Base-by-base conservation (phyloP, 1,140 invertebrate species). In the Nephila pilipes region DNA sequence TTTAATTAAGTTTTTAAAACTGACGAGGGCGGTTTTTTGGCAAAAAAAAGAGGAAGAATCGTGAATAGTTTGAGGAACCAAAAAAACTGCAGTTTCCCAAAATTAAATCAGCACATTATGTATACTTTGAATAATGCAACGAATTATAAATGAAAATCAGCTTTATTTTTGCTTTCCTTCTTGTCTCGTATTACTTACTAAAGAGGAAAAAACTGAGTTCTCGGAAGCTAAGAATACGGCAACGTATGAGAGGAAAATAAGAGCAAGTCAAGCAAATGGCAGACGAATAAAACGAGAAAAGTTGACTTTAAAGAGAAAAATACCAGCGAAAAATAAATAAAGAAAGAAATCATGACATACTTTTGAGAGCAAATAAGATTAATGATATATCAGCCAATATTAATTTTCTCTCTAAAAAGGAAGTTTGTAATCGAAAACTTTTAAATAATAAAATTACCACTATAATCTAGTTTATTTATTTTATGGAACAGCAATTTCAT, bases 31-130 rank as follows among this genome's bases (percentile, higher is more conserved):
- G 12, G 46, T 46, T 46, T 46, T 46, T 46, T 46, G 46, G 6
- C 38, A 10, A 10, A 46, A 46, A 10, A 0, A 0, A 0, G 0
- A 10, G 6, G 6, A 0, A 10, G 12, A 46, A 46, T 0, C 12
- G 6, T 46, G 0, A 46, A 46, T 46, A 46, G 12, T 46, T 46
- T 46, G 46, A 46, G 8, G 46, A 10, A 10, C 6, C 6, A 46
- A 46, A 18, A 75, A 75, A 75, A 36, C 25, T 18, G 5, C 69
- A 36, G 25, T 75, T 75, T 20, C 63, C 63, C 0, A 75, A 75
- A 75, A 75, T 75, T 75, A 75, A 75, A 75, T 75, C 69, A 75
- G 69, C 69, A 75, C 69, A 75, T 75, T 75, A 75, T 36, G 16
- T 75, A 32, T 36, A 75, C 29, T 75, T 32, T 75, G 69, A 75